Conservation (phyloP, 2,797 vertebrate genomes). For the Coranthus polyacanthus region DNA sequence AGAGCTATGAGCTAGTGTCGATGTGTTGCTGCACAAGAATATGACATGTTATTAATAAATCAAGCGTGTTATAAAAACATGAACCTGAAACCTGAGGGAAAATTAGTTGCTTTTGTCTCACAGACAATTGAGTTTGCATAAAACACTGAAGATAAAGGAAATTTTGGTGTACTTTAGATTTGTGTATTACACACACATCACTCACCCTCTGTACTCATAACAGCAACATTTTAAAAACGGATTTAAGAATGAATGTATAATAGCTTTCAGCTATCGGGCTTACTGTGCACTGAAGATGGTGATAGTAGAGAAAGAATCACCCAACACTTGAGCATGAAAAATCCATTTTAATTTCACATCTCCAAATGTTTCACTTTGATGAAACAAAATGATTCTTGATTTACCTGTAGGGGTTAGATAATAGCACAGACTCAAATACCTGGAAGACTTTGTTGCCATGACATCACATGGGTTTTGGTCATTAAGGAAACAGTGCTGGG, state of each 20-base stretch:
- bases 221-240: too few species aligned
- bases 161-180: too few species aligned
- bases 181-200: background rate
- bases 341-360: slow-evolving; percentile 38
- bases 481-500: background rate
- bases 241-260: background rate
- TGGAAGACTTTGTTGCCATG: background rate
- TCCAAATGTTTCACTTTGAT: slow-evolving; percentile 1
- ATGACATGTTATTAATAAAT: too few species aligned
- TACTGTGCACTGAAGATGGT: background rate
- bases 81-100: slow-evolving; percentile 2
- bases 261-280: background rate
- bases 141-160: too few species aligned
- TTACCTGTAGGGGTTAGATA: slow-evolving; percentile 8
- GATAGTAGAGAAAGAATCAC: background rate
- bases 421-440: slow-evolving; percentile 11
- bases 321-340: slow-evolving; percentile 18
- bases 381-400: slow-evolving; percentile 12
- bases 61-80: background rate
- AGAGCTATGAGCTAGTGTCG: too few species aligned
- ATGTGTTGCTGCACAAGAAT: too few species aligned
- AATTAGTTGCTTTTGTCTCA: too few species aligned
- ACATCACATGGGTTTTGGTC: background rate
- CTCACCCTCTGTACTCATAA: too few species aligned
- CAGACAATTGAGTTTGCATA: too few species aligned